Conservation (phyloP, 2,888 invertebrate species). For the Periphyllus acericola region DNA sequence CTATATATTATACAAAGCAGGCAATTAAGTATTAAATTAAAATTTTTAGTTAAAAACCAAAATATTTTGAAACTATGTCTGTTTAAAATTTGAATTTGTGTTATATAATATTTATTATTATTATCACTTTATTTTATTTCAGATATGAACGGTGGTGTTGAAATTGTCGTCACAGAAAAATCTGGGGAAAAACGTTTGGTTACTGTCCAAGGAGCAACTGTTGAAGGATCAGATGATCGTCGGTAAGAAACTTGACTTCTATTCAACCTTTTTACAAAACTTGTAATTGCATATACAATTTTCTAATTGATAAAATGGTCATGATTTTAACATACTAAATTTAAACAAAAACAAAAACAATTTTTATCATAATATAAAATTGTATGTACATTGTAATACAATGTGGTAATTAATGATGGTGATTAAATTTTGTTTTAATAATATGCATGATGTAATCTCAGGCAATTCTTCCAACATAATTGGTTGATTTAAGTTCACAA, state of each 20-base stretch:
- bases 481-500: too few relatives aligned
- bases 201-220: slow-evolving; percentile 49
- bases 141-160: slow-evolving; percentile 54
- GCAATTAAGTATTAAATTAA: not conserved
- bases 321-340: not conserved
- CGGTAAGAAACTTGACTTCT: slow-evolving; percentile 10
- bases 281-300: not conserved
- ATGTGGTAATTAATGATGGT: too few relatives aligned
- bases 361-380: not conserved
- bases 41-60: not conserved
- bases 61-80: not conserved
- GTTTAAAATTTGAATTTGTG: not conserved
- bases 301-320: not conserved
- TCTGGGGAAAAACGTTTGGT: slow-evolving; percentile 57
- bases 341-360: not conserved
- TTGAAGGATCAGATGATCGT: slow-evolving; percentile 51
- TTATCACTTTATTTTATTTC: not conserved
- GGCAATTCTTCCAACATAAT: too few relatives aligned
- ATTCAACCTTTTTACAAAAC: not conserved
- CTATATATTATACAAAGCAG: not conserved
- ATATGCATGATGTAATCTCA: too few relatives aligned
- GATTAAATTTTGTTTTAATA: too few relatives aligned
- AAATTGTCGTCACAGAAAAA: slow-evolving; percentile 55
- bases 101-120: slow-evolving; percentile 12
- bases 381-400: not conserved